Evolutionary conservation across 2,888 invertebrate species (phyloP).

Genomic region (Stenodema calcarata): DNA sequence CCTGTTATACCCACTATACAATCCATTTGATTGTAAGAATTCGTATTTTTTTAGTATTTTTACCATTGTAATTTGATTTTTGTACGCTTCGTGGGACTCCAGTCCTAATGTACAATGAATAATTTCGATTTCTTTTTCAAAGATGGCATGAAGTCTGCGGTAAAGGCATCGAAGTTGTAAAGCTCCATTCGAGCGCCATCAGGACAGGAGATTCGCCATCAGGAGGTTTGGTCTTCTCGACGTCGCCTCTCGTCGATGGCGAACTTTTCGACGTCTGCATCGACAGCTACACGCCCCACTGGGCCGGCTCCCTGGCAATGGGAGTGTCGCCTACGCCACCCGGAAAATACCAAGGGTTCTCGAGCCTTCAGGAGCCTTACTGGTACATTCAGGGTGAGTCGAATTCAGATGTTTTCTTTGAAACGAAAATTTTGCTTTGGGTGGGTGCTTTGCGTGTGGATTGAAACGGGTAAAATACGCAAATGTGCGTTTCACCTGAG

Average conservation of each 20-base stretch:
- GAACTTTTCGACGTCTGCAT: conserved; percentile 79
- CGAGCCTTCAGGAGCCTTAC: conserved; percentile 67
- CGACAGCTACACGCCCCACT: conserved; percentile 66
- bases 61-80: too few relatives aligned
- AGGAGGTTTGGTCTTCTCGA: conserved; percentile 74
- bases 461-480: too few relatives aligned
- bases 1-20: too few relatives aligned
- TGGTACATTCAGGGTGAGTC: conserved; percentile 61
- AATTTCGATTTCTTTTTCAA: too few relatives aligned
- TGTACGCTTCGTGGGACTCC: too few relatives aligned
- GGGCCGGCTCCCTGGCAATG: conserved; percentile 78
- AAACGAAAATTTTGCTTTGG: too few relatives aligned
- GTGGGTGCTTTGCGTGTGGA: too few relatives aligned
- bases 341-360: conserved; percentile 13
- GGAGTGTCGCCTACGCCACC: conserved; percentile 69
- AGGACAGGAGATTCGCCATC: conserved; percentile 47
- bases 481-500: too few relatives aligned
- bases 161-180: conserved; percentile 44
- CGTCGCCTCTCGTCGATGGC: conserved; percentile 73
- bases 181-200: background rate
- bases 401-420: too few relatives aligned
- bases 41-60: too few relatives aligned
- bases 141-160: conserved; percentile 52
- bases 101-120: too few relatives aligned
- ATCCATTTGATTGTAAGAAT: too few relatives aligned